Evolutionary conservation across 2,113 vertebrate genomes (phyloP).

Genomic region (Chrysemys picta): DNA sequence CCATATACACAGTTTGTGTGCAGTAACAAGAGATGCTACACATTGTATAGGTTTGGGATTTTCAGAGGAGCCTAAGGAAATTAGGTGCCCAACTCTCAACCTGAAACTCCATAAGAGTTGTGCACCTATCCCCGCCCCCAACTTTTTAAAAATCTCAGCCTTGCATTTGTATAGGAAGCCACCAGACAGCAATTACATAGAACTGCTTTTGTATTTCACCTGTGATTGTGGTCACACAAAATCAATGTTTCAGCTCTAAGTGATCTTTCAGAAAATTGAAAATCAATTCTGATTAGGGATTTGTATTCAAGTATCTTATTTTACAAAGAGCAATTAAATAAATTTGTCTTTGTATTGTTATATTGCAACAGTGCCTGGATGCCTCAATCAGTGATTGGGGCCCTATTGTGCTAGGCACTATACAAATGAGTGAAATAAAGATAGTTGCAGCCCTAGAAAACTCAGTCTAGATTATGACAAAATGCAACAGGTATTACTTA

Average conservation of each 20-base stretch:
- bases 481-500: rapidly evolving
- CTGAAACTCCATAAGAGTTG: conserved; percentile 1
- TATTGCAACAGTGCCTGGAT: background rate
- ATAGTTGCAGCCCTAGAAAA: background rate
- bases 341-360: background rate
- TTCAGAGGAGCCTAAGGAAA: background rate
- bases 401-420: background rate
- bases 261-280: conserved; percentile 19
- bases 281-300: background rate
- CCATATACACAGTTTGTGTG: background rate
- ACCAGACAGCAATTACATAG: background rate
- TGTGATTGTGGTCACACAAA: conserved; percentile 22
- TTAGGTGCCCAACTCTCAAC: background rate
- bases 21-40: background rate
- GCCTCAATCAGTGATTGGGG: background rate
- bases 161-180: background rate
- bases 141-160: background rate
- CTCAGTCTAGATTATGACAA: rapidly evolving
- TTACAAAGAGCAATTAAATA: background rate
- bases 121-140: background rate
- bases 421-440: background rate
- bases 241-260: background rate
- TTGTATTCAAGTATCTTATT: background rate
- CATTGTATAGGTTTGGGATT: background rate
- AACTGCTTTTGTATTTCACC: background rate